phyloP scores from a whole-genome alignment of 2,113 vertebrate genomes.

The Amia ocellicauda region DNA sequence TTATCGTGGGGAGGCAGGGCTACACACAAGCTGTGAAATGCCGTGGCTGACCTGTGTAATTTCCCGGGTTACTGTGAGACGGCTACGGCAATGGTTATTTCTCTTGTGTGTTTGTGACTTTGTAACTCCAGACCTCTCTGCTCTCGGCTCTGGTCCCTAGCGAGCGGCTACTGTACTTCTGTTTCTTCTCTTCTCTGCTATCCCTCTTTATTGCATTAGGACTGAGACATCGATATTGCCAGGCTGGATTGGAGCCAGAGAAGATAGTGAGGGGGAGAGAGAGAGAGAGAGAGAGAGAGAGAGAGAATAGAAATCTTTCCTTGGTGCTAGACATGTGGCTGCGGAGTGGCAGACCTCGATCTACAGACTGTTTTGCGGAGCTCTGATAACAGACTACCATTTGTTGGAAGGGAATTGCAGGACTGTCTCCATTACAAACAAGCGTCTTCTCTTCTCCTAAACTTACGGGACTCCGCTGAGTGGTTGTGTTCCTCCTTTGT shows the following conservation, averaged over 20 bases:
- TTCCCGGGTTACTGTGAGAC: constrained; percentile 58
- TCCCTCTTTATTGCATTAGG: constrained; percentile 59
- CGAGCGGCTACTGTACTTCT: constrained; percentile 37
- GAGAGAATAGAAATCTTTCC: background rate
- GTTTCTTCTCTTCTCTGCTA: constrained; percentile 27
- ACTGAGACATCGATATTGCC: constrained; percentile 73
- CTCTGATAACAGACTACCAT: too few relatives aligned
- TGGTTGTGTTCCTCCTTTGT: background rate
- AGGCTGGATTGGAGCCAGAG: constrained; percentile 68
- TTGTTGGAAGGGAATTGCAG: too few relatives aligned
- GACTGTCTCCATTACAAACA: too few relatives aligned
- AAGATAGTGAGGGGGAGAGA: constrained; percentile 28
- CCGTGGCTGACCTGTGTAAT: constrained; percentile 54
- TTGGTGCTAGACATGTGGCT: too few relatives aligned
- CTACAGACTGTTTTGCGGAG: constrained; percentile 42
- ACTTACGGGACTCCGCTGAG: background rate
- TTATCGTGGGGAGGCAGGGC: constrained; percentile 21
- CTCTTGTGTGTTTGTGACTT: background rate
- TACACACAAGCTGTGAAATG: constrained; percentile 62
- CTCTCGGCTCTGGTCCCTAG: constrained; percentile 43
- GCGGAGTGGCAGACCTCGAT: too few relatives aligned
- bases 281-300: constrained; percentile 21
- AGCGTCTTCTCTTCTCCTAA: background rate
- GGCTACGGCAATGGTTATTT: constrained; percentile 22
- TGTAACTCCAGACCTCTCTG: constrained; percentile 8